These are phyloP conservation scores for Prionchulus punctatus DNA, from an alignment of 2,888 invertebrate species.

Conservation along the genomic window DNA sequence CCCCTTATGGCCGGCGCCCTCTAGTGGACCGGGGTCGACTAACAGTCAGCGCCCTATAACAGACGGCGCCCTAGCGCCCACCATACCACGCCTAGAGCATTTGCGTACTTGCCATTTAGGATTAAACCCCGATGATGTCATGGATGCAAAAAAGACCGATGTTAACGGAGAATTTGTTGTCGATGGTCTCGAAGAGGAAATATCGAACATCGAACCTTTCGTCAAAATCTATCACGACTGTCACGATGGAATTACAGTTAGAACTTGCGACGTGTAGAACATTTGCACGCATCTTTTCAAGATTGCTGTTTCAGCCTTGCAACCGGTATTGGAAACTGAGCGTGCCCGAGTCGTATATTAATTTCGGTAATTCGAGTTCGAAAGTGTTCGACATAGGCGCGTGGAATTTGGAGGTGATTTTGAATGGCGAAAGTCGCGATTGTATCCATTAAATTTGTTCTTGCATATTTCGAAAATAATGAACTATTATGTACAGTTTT, in stretches of 20 bases:
- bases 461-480: too few relatives aligned
- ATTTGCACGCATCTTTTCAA: too few relatives aligned
- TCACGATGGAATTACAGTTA: slow-evolving; percentile 5
- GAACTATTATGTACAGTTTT: too few relatives aligned
- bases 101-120: too few relatives aligned
- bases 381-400: background rate
- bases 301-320: slow-evolving; percentile 3
- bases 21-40: too few relatives aligned
- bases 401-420: background rate
- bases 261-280: too few relatives aligned
- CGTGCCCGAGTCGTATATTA: background rate
- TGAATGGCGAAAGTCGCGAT: background rate
- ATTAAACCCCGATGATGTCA: slow-evolving; percentile 4
- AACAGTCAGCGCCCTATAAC: too few relatives aligned
- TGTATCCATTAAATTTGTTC: slow-evolving; percentile 1
- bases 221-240: slow-evolving; percentile 9
- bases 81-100: too few relatives aligned
- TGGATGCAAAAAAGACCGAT: background rate
- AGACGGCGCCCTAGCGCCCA: too few relatives aligned
- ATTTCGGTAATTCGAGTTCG: background rate
- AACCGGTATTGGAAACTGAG: background rate
- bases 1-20: too few relatives aligned
- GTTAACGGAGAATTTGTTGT: background rate
- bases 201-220: slow-evolving; percentile 4
- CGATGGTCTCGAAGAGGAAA: slow-evolving; percentile 3